phyloP scores from a whole-genome alignment of 2,888 invertebrate species.

The Latrodectus hesperus region DNA sequence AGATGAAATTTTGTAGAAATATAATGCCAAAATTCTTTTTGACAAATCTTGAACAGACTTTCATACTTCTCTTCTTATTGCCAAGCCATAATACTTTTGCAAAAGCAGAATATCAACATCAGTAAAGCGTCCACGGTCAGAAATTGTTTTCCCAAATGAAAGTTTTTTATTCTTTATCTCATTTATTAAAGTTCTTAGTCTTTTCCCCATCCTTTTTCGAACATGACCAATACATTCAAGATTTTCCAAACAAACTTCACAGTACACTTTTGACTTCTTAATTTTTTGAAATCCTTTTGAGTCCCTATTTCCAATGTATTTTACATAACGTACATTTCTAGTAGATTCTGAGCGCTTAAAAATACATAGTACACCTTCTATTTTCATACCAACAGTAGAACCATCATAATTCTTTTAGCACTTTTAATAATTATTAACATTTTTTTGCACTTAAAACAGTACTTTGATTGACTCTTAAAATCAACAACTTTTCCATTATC shows the following conservation, averaged over 20 bases:
- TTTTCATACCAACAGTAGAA: background rate
- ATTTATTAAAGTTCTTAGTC: background rate
- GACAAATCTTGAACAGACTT: background rate
- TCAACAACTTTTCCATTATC: background rate
- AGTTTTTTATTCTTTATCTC: background rate
- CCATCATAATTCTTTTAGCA: background rate
- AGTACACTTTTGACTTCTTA: background rate
- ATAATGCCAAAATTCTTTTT: background rate
- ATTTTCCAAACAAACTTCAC: background rate
- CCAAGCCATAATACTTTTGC: background rate
- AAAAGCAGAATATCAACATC: background rate
- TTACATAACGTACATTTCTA: background rate
- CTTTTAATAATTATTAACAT: background rate
- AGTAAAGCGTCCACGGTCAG: background rate
- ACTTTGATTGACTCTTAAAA: background rate
- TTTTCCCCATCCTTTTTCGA: background rate
- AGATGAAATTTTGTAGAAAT: background rate
- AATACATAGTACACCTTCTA: background rate
- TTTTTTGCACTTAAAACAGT: background rate
- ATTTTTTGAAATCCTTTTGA: slow-evolving; percentile 1
- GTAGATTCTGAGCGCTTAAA: background rate
- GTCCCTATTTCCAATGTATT: background rate
- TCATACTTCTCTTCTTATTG: background rate
- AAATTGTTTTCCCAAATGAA: background rate
- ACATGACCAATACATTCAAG: slow-evolving; percentile 19